A percentile compares a stretch with the other conserved stretches of the same genome.
Conservation (phyloP, 2,888 invertebrate genomes). For the Drosophila mercatorum region DNA sequence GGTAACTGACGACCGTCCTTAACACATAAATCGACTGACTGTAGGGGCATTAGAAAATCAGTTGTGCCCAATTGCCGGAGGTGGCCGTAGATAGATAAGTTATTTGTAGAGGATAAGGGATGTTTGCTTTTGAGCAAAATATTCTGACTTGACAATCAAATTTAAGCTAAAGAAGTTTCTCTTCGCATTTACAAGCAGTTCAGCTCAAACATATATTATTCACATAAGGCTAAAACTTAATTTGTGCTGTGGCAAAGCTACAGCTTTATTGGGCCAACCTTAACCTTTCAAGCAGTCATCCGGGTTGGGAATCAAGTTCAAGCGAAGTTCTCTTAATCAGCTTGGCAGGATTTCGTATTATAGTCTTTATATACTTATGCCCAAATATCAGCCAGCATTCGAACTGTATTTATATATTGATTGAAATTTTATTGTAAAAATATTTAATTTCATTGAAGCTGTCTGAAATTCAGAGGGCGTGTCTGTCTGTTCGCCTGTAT, state of each 20-base stretch:
- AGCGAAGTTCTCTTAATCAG: too few relatives aligned
- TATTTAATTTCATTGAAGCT: neutral
- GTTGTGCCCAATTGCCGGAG: neutral
- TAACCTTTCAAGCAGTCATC: too few relatives aligned
- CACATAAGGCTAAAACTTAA: too few relatives aligned
- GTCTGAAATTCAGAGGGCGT: neutral
- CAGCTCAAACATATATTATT: too few relatives aligned
- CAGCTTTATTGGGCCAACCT: too few relatives aligned
- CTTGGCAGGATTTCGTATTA: neutral
- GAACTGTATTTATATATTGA: neutral
- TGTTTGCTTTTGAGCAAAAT: neutral
- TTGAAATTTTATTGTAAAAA: neutral
- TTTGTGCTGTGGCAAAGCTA: too few relatives aligned
- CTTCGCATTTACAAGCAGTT: too few relatives aligned
- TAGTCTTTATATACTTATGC: neutral
- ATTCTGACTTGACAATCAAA: neutral
- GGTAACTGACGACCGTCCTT: neutral
- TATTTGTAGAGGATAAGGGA: neutral
- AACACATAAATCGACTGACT: neutral
- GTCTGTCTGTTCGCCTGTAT: neutral
- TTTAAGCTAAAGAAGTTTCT: too few relatives aligned
- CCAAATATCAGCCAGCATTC: neutral
- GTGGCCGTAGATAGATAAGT: neutral
- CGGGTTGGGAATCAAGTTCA: too few relatives aligned
- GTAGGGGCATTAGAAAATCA: neutral